phyloP scores from a whole-genome alignment of 1,140 invertebrate species.

The Orius laevigatus region DNA sequence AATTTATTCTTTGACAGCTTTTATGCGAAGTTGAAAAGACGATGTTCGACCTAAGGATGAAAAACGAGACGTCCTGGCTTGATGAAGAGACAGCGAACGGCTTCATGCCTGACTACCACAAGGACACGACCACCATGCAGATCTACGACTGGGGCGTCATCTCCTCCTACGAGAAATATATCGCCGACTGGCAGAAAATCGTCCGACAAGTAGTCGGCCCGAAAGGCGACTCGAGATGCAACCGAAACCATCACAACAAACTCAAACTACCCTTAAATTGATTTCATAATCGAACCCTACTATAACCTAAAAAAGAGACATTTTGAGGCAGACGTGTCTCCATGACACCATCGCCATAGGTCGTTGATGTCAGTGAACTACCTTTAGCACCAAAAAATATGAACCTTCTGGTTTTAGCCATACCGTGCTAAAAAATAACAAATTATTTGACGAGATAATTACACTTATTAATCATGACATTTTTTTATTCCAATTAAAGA shows the following conservation, averaged over 20 bases:
- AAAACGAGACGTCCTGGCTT: neutral
- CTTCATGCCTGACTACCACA: neutral
- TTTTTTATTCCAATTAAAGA: no score
- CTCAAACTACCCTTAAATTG: conserved; percentile 3
- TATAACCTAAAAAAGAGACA: no score
- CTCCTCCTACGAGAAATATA: conserved; percentile 3
- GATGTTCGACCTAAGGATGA: neutral
- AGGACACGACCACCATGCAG: conserved; percentile 2
- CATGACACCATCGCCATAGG: no score
- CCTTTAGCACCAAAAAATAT: no score
- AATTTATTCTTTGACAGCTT: neutral
- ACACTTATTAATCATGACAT: no score
- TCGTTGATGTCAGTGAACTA: no score
- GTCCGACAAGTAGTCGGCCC: conserved; percentile 9
- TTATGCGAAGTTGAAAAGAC: conserved; percentile 8
- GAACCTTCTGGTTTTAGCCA: no score
- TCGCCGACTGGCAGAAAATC: conserved; percentile 10
- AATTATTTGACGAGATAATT: no score
- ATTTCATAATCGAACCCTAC: neutral
- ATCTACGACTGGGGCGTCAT: conserved; percentile 10
- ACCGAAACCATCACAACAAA: conserved; percentile 4
- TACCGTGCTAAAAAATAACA: no score
- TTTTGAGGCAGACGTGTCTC: no score
- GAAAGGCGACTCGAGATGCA: conserved; percentile 9
- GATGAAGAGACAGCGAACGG: neutral